A percentile compares a stretch with the other conserved stretches of the same genome.
These are phyloP conservation scores for Ammospiza nelsoni DNA, from an alignment of 2,113 vertebrate genomes.

Conservation along the genomic window DNA sequence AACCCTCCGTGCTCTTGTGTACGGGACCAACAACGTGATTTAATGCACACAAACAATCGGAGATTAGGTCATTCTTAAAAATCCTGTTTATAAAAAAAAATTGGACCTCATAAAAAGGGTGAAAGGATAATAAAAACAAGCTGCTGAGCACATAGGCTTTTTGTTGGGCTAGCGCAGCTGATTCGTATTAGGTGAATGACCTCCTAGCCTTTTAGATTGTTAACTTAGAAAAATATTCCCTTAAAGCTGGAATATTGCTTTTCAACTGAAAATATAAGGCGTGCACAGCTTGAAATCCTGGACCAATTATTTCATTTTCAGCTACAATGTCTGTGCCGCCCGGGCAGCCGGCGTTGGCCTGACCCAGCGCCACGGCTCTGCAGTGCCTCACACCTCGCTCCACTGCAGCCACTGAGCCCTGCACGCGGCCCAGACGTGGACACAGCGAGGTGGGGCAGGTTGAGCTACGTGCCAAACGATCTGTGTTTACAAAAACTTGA, in stretches of 20 bases:
- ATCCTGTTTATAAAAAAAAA: constrained; percentile 82
- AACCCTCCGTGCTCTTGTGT: constrained; percentile 41
- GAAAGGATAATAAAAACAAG: constrained; percentile 85
- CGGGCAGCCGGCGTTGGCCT: background rate
- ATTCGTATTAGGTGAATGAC: constrained; percentile 82
- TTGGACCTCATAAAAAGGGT: constrained; percentile 82
- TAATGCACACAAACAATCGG: constrained; percentile 80
- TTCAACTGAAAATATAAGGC: constrained; percentile 75
- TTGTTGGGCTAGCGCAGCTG: constrained; percentile 80
- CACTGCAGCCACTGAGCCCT: background rate
- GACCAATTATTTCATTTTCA: constrained; percentile 65
- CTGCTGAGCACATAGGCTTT: constrained; percentile 79
- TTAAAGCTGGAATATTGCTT: constrained; percentile 83
- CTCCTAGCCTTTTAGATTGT: constrained; percentile 81
- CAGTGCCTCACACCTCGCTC: background rate
- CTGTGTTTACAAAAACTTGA: background rate
- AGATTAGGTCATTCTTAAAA: constrained; percentile 86
- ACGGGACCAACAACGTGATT: constrained; percentile 74
- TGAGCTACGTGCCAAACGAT: background rate
- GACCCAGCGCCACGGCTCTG: background rate
- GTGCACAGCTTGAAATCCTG: constrained; percentile 56
- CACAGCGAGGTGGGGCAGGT: background rate
- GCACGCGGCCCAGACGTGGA: background rate
- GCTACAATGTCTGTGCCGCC: background rate
- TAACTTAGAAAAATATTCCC: constrained; percentile 85